These are phyloP conservation scores for Pteropus rufus DNA, from an alignment of 2,797 vertebrate genomes.

Conservation along the genomic window DNA sequence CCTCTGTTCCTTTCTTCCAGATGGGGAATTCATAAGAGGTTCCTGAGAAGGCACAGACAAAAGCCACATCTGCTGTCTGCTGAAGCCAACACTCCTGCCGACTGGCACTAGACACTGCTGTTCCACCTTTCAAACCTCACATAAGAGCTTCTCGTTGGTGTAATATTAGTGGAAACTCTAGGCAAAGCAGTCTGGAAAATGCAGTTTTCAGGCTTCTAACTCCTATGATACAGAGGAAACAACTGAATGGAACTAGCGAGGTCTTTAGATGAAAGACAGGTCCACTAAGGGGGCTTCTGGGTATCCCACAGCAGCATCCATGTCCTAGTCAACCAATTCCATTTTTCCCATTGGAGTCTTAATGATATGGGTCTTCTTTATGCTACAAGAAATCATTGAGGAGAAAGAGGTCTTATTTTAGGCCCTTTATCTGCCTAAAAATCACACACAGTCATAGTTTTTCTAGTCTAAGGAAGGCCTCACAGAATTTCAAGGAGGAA, in stretches of 20 bases:
- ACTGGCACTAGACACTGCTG: neutral
- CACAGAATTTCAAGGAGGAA: neutral
- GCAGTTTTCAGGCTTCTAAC: neutral
- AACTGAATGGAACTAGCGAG: neutral
- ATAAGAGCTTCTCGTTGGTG: neutral
- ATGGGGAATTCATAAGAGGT: neutral
- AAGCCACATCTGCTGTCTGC: neutral
- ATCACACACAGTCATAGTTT: neutral
- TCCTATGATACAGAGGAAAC: neutral
- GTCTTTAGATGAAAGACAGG: neutral
- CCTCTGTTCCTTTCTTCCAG: neutral
- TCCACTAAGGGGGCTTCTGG: too few species aligned
- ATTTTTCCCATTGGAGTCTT: neutral
- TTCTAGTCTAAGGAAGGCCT: neutral
- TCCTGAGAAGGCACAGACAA: neutral
- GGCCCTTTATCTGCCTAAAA: neutral
- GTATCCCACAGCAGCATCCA: neutral
- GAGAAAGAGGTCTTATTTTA: neutral
- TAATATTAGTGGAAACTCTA: neutral
- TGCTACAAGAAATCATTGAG: neutral
- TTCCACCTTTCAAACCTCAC: neutral
- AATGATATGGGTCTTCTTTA: neutral
- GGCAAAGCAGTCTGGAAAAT: neutral
- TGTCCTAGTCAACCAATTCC: rapidly evolving
- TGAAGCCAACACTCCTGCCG: neutral